Conservation (phyloP, 2,113 vertebrate species). For the Myrmecobius fasciatus region DNA sequence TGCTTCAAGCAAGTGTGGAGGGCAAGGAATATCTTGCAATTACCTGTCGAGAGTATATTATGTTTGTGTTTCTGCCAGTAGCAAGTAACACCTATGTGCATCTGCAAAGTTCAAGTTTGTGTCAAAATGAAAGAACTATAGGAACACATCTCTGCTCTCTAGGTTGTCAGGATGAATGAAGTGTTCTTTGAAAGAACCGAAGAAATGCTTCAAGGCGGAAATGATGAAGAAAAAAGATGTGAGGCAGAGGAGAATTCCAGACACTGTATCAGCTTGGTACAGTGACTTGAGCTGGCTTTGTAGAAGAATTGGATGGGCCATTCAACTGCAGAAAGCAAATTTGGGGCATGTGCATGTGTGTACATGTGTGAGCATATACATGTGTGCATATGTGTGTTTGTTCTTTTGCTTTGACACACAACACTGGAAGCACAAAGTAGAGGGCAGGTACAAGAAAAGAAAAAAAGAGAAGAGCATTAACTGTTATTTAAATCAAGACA, state of each 20-base stretch:
- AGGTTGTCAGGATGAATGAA: neutral
- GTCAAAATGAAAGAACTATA: neutral
- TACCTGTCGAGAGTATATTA: neutral
- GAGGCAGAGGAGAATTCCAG: neutral
- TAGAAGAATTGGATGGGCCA: neutral
- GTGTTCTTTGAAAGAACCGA: neutral
- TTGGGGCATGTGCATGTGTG: neutral
- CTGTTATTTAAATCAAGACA: neutral
- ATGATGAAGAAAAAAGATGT: neutral
- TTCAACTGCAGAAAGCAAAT: neutral
- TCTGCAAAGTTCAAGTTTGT: neutral
- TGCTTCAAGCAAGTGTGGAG: neutral
- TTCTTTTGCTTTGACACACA: neutral
- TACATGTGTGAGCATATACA: neutral
- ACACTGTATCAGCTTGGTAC: neutral
- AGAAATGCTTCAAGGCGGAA: neutral
- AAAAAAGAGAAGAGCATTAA: neutral
- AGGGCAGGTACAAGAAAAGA: neutral
- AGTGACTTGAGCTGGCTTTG: neutral
- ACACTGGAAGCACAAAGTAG: neutral
- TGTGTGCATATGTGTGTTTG: neutral
- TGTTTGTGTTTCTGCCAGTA: neutral
- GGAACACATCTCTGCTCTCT: neutral
- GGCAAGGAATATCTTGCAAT: neutral
- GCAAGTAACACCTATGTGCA: neutral